A percentile compares a stretch with the other conserved stretches of the same genome.
These are phyloP conservation scores for Ephialtes manifestator DNA, from an alignment of 2,888 invertebrate genomes.

Conservation along the genomic window DNA sequence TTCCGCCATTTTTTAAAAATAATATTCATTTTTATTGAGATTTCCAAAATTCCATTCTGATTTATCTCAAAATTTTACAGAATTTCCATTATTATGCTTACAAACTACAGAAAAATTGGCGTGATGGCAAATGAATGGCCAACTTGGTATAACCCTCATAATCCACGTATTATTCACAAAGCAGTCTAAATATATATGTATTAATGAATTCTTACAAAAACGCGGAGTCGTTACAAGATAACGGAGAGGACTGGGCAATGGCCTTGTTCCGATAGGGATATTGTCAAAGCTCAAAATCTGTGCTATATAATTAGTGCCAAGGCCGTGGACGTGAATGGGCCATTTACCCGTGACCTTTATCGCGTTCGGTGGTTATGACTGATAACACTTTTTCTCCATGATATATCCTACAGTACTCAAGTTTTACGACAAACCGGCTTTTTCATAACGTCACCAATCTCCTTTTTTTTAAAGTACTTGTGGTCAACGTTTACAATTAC, in stretches of 20 bases:
- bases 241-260: neutral
- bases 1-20: too few relatives aligned
- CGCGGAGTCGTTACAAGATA: neutral
- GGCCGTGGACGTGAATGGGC: slow-evolving; percentile 21
- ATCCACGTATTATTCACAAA: neutral
- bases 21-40: too few relatives aligned
- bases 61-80: too few relatives aligned
- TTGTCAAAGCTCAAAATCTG: slow-evolving; percentile 9
- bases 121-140: too few relatives aligned
- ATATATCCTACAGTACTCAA: neutral
- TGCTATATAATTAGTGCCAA: slow-evolving; percentile 26
- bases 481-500: neutral
- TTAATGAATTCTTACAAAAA: too few relatives aligned
- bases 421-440: neutral
- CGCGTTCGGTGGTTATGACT: slow-evolving; percentile 17
- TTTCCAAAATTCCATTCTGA: too few relatives aligned
- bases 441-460: neutral
- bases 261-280: neutral
- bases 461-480: neutral
- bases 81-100: too few relatives aligned
- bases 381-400: slow-evolving; percentile 50
- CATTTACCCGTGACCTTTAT: slow-evolving; percentile 52
- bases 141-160: too few relatives aligned
- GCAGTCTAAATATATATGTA: neutral
- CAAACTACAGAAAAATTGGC: too few relatives aligned